Percentiles rank a stretch among this genome's conserved stretches.
phyloP scores from a whole-genome alignment of 2,797 vertebrate genomes.

The Silurus aristotelis region DNA sequence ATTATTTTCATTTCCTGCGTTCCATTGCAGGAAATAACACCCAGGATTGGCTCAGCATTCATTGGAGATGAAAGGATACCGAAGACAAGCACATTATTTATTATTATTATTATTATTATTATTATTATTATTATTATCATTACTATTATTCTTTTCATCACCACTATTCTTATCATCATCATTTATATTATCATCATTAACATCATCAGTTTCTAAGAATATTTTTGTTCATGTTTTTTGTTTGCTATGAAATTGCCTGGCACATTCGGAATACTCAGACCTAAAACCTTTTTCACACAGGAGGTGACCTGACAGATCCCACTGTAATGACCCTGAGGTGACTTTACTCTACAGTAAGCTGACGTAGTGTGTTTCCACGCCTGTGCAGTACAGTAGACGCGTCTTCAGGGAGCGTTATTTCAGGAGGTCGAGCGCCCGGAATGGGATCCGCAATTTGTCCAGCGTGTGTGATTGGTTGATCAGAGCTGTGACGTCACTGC shows the following conservation, averaged over 20 bases:
- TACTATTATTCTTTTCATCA: no score
- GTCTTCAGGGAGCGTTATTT: not conserved
- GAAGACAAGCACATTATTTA: not conserved
- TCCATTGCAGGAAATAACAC: not conserved
- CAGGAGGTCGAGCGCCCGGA: not conserved
- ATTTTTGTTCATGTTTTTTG: not conserved
- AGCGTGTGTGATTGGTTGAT: constrained; percentile 66
- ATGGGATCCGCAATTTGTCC: constrained; percentile 33
- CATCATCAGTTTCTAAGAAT: not conserved
- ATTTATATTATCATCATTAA: not conserved
- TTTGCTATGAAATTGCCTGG: not conserved
- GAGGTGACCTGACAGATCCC: not conserved
- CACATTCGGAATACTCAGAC: not conserved
- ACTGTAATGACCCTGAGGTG: not conserved
- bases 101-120: not conserved
- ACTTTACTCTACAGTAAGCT: not conserved
- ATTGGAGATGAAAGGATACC: not conserved
- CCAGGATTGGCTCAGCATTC: not conserved
- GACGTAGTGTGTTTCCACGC: not conserved
- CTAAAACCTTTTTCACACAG: not conserved
- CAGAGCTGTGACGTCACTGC: constrained; percentile 68
- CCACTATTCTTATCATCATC: no score
- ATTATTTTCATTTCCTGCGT: constrained; percentile 11
- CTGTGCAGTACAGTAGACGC: not conserved
- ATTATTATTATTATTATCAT: no score